A percentile compares a stretch with the other conserved stretches of the same genome.
These are phyloP conservation scores for Drosophila equinoxialis DNA, from an alignment of 1,140 invertebrate genomes.

Conservation along the genomic window DNA sequence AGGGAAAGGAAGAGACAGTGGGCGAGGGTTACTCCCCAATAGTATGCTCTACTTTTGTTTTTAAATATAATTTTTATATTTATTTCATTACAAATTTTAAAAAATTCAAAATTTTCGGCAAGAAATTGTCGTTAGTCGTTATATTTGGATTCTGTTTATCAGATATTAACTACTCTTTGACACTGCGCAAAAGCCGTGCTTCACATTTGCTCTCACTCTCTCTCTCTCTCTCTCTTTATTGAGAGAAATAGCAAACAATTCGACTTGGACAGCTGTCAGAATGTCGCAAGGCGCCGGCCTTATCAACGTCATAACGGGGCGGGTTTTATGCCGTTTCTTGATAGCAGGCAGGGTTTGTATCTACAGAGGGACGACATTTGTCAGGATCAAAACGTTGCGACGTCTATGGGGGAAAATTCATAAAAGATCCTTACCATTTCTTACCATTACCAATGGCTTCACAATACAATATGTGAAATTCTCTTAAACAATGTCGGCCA, in stretches of 20 bases:
- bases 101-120: neutral
- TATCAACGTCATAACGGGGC: constrained; percentile 49
- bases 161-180: constrained; percentile 3
- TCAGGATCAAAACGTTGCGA: neutral
- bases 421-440: too few relatives aligned
- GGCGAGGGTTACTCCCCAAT: neutral
- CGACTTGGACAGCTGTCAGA: constrained; percentile 43
- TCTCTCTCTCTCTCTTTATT: constrained; percentile 10
- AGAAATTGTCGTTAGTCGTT: too few relatives aligned
- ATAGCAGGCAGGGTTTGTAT: constrained; percentile 41
- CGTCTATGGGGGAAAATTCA: too few relatives aligned
- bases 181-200: constrained; percentile 11
- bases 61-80: too few relatives aligned
- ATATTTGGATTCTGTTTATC: neutral
- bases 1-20: neutral
- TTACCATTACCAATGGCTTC: too few relatives aligned
- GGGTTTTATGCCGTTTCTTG: constrained; percentile 45
- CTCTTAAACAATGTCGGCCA: too few relatives aligned
- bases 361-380: constrained; percentile 16
- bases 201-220: neutral
- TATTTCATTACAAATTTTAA: neutral
- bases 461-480: too few relatives aligned
- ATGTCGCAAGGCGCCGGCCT: constrained; percentile 23
- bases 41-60: too few relatives aligned
- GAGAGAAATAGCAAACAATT: constrained; percentile 15